Base-by-base conservation (phyloP, 1,140 invertebrate species). In the Lamellibrachia luymesi region DNA sequence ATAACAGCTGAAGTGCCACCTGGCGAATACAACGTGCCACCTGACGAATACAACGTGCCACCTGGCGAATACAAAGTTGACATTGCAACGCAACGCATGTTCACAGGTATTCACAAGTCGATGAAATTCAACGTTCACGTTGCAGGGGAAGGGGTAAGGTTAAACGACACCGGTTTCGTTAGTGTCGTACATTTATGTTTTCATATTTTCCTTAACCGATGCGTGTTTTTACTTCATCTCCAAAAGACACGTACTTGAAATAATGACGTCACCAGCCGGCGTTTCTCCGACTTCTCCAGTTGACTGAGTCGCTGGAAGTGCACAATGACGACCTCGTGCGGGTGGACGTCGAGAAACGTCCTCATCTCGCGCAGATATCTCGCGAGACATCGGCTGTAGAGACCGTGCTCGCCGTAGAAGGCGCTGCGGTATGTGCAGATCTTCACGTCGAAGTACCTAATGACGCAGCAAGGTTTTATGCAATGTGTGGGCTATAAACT, bases 381-480 rank as follows among this genome's bases (percentile, higher is more conserved):
- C 89, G 91, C 93, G 50, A 94, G 80, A 89, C 89, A 91, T n/a
- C 93, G 64, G 38, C 92, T 94, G 91, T 94, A 94, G 90, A 94
- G 93, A 10, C 93, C 93, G 92, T 94, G 93, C 91, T 94, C 93
- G 1, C 92, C 93, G 64, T 93, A 94, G 90, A 94, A 50, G 25
- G 91, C 49, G 64, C 90, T 56, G 22, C 56, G 49, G 52, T 93
- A 89, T 22, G 93, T 94, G 49, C 92, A 92, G 90, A 93, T 51
- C 13, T 92, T 80, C 27, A 94, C 49, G 91, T 94, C 93, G 49
- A 94, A 90, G 64, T 93, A 94, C 64, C 64, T 80, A 80, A 13
- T 6, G 2, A 80, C 13, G 2, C 5, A 22, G 64, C 13, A 22
- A 0, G 64, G 25, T 17, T 22, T 10, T 80, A 4, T 80, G 64